A percentile compares a stretch with the other conserved stretches of the same genome.
Evolutionary conservation across 2,888 invertebrate genomes (phyloP).

Genomic region (Callinectes sapidus): DNA sequence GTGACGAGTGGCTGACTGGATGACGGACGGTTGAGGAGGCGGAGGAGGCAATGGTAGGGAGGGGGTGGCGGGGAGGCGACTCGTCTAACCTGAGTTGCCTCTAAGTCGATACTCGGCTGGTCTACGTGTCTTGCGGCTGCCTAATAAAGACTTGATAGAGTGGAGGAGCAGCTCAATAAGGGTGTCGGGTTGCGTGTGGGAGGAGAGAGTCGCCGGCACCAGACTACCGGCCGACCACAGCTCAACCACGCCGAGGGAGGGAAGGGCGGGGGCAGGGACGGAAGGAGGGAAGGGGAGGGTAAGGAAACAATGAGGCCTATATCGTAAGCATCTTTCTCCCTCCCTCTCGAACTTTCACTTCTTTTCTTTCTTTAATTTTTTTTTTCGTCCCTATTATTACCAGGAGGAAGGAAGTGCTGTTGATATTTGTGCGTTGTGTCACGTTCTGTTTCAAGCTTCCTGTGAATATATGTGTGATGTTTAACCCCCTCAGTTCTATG

Average conservation of each 20-base stretch:
- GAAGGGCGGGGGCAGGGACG: background rate
- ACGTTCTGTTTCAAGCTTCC: background rate
- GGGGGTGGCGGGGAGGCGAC: background rate
- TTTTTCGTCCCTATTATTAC: background rate
- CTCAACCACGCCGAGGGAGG: background rate
- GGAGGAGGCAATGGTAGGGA: no score
- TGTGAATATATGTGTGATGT: no score
- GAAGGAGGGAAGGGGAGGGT: background rate
- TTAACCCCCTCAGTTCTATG: no score
- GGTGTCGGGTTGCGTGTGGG: constrained; percentile 50
- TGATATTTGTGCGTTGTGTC: background rate
- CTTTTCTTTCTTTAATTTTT: background rate
- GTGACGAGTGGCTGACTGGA: background rate
- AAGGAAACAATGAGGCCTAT: background rate
- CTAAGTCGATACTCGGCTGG: constrained; percentile 22
- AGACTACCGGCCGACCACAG: constrained; percentile 12
- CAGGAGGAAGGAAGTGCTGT: background rate
- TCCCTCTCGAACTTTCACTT: background rate
- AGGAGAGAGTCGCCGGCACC: constrained; percentile 37
- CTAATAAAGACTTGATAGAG: constrained; percentile 58
- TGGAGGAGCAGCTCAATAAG: constrained; percentile 49
- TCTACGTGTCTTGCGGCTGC: constrained; percentile 41
- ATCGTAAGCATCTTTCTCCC: constrained; percentile 16
- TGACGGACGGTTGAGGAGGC: background rate
- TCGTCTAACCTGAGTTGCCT: constrained; percentile 35